Evolutionary conservation across 2,888 invertebrate species (phyloP).

Genomic region (Meghimatium bilineatum): DNA sequence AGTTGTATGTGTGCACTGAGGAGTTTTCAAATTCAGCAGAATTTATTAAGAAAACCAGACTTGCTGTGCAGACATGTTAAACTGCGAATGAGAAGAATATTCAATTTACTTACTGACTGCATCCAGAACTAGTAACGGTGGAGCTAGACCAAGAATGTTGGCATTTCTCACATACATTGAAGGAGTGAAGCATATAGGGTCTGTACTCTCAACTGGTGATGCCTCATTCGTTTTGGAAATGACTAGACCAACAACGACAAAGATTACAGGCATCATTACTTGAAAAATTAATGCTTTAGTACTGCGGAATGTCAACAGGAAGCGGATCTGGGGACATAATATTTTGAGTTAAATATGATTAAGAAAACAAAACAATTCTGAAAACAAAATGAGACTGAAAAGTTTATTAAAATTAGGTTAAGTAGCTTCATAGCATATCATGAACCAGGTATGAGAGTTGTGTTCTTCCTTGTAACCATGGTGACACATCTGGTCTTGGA

Average conservation of each 20-base stretch:
- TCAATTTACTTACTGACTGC: conserved; percentile 58
- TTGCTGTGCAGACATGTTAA: no score
- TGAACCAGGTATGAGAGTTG: no score
- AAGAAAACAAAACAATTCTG: no score
- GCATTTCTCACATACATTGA: conserved; percentile 44
- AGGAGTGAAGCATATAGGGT: conserved; percentile 49
- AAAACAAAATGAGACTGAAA: no score
- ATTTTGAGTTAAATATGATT: not conserved
- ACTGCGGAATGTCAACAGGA: conserved; percentile 55
- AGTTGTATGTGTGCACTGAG: no score
- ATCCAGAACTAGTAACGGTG: conserved; percentile 54
- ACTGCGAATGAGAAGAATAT: no score
- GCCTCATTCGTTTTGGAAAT: conserved; percentile 50
- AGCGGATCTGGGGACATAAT: conserved; percentile 54
- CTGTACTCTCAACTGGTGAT: conserved; percentile 10
- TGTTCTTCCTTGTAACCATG: no score
- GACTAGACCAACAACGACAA: conserved; percentile 62
- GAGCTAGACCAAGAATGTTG: not conserved
- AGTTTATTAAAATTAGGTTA: no score
- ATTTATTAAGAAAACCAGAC: no score
- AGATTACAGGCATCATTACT: conserved; percentile 63
- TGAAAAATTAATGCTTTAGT: conserved; percentile 57
- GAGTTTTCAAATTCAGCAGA: no score
- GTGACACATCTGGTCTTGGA: no score
- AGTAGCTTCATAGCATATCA: no score